Evolutionary conservation across 2,113 vertebrate genomes (phyloP).

Genomic region (Hippocampus comes): DNA sequence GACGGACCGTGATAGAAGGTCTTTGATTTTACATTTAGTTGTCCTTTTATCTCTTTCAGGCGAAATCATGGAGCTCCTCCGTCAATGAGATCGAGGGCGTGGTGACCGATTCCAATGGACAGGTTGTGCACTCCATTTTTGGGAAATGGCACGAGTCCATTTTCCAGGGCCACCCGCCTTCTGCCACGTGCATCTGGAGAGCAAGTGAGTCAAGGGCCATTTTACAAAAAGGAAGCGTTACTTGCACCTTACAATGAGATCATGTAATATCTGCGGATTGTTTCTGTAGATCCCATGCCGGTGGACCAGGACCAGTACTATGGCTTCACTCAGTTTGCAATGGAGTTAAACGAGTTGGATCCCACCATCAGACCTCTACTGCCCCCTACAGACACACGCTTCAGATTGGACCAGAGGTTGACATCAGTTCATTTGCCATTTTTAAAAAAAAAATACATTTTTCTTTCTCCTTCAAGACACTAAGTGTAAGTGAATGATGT

Average conservation of each 20-base stretch:
- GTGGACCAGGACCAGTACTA: constrained; percentile 86
- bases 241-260: not conserved
- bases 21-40: not conserved
- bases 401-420: constrained; percentile 95
- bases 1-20: not conserved
- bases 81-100: constrained; percentile 91
- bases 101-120: constrained; percentile 80
- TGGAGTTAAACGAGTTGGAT: constrained; percentile 92
- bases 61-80: constrained; percentile 83
- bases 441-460: not conserved
- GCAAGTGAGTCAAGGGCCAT: constrained; percentile 79
- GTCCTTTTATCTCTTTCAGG: constrained; percentile 55
- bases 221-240: not conserved
- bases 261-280: constrained; percentile 14
- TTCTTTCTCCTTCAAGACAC: no score
- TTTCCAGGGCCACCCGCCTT: constrained; percentile 83
- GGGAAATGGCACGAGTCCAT: constrained; percentile 95
- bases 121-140: constrained; percentile 83
- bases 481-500: no score
- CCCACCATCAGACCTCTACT: constrained; percentile 73
- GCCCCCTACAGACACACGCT: constrained; percentile 89
- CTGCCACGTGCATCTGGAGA: constrained; percentile 90
- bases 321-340: constrained; percentile 91
- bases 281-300: constrained; percentile 83
- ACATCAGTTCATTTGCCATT: not conserved